Percentiles rank a stretch among this genome's conserved stretches.
phyloP scores from a whole-genome alignment of 2,113 vertebrate species.

The Nothoprocta perdicaria region DNA sequence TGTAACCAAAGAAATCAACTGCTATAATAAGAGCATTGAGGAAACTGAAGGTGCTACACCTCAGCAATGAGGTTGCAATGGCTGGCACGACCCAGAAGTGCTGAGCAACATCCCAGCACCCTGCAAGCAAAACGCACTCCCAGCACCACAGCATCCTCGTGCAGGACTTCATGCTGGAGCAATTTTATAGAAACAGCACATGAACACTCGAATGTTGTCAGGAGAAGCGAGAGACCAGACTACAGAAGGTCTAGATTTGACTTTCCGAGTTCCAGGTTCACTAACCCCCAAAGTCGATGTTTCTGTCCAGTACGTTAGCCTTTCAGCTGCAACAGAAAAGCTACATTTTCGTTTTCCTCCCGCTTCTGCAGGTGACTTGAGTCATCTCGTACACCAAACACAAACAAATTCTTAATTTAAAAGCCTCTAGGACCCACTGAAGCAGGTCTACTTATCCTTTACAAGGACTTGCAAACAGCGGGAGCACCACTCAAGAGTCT shows the following conservation, averaged over 20 bases:
- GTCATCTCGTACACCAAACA: neutral
- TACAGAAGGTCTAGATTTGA: neutral
- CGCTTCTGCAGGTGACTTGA: neutral
- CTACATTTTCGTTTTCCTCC: fast-evolving
- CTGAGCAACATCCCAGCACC: neutral
- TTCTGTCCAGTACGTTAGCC: neutral
- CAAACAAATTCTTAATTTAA: neutral
- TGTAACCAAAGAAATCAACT: neutral
- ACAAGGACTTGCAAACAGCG: neutral
- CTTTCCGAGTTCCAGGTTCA: neutral
- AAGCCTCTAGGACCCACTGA: neutral
- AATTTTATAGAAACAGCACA: neutral
- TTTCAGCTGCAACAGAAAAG: neutral
- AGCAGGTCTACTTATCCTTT: neutral
- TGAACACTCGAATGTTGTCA: neutral
- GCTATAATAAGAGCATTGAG: neutral
- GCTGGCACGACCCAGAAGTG: neutral
- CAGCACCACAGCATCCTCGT: fast-evolving
- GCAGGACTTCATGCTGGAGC: neutral
- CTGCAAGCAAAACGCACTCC: neutral
- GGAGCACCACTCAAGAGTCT: neutral
- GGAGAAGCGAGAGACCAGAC: neutral
- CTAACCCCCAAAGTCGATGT: neutral
- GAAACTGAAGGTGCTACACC: neutral
- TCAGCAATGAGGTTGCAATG: neutral